phyloP scores from a whole-genome alignment of 2,113 vertebrate species.

The Choloepus hoffmanni region DNA sequence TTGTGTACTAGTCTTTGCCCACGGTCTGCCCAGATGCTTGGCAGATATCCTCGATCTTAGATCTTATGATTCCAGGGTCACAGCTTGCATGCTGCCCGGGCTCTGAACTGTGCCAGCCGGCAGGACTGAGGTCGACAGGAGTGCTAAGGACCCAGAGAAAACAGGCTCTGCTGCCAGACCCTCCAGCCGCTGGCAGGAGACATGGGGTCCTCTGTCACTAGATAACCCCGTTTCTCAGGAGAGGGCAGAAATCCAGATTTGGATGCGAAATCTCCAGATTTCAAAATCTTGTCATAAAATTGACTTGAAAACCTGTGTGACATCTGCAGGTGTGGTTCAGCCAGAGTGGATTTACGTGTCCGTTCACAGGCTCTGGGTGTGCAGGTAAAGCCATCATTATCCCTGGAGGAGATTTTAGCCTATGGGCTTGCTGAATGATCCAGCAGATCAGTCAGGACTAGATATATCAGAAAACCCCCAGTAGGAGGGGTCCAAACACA shows the following conservation, averaged over 20 bases:
- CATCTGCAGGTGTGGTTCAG: not conserved
- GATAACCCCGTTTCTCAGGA: not conserved
- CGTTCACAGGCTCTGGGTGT: not conserved
- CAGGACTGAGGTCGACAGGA: not conserved
- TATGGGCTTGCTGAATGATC: not conserved
- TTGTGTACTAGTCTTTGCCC: fast-evolving
- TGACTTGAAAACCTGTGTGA: not conserved
- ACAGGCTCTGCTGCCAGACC: too few relatives aligned
- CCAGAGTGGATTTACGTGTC: not conserved
- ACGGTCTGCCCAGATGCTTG: fast-evolving
- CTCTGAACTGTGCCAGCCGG: too few relatives aligned
- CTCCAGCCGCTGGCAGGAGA: fast-evolving
- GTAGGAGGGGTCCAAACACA: not conserved
- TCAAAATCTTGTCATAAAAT: not conserved
- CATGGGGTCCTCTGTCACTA: not conserved
- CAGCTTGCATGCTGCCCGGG: not conserved
- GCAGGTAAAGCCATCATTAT: too few relatives aligned
- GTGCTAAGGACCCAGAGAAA: too few relatives aligned
- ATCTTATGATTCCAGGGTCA: not conserved
- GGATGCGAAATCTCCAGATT: not conserved
- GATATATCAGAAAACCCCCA: not conserved
- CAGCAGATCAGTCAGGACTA: not conserved
- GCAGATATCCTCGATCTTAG: not conserved
- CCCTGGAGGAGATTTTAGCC: not conserved
- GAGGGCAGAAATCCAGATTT: not conserved